Percentiles rank a stretch among this genome's conserved stretches.
Evolutionary conservation across 2,113 vertebrate species (phyloP).

Genomic region (Psephotus haematonotus): DNA sequence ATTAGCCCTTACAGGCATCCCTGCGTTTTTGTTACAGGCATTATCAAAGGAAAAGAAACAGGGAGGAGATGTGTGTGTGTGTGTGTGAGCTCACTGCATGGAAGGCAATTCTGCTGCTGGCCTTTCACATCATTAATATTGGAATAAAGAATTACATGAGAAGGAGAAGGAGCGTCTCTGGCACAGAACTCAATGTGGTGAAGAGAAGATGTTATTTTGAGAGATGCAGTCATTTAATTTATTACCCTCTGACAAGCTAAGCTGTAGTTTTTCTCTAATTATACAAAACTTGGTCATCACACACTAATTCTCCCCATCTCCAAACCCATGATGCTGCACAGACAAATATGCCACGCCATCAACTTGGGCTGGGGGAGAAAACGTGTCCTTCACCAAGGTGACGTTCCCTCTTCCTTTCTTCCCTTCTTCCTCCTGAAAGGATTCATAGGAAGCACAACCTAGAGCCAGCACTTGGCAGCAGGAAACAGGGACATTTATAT

Average conservation of each 20-base stretch:
- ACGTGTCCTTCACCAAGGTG: neutral
- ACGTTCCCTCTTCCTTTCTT: neutral
- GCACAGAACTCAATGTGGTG: neutral
- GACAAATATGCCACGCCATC: neutral
- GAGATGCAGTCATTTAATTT: neutral
- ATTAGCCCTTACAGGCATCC: neutral
- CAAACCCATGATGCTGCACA: neutral
- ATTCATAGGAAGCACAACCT: neutral
- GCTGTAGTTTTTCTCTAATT: neutral
- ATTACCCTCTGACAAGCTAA: neutral
- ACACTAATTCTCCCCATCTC: neutral
- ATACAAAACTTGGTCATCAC: no score
- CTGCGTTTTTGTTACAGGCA: neutral
- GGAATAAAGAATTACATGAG: neutral
- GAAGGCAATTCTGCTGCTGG: neutral
- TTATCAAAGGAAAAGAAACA: neutral
- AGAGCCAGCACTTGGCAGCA: neutral
- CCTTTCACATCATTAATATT: neutral
- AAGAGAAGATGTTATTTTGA: neutral
- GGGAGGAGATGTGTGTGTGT: neutral
- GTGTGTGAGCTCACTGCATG: neutral
- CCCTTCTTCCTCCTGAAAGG: neutral
- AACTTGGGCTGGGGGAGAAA: neutral
- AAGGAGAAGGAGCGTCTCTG: neutral
- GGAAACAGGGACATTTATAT: neutral